Base-by-base conservation (phyloP, 2,888 invertebrate species). In the Cryptosula pallasiana region DNA sequence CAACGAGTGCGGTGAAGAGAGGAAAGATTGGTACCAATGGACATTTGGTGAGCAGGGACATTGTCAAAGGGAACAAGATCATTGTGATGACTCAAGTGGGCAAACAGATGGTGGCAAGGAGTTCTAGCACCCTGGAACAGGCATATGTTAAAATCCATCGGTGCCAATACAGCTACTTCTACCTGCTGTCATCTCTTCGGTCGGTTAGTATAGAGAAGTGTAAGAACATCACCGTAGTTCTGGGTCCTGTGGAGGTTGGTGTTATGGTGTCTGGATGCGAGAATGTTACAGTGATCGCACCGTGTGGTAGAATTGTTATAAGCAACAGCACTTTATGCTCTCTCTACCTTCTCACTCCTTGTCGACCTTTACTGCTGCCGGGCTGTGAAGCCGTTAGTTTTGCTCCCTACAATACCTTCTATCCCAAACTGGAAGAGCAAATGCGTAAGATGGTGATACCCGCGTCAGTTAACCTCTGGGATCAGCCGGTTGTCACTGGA, bases 361-460 rank as follows among this genome's bases (percentile, higher is more conserved):
- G 80, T 72, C 80, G 82, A 9, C 86, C 86, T 0, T 76, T 86
- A 34, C 73, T 86, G 20, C 79, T 84, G 55, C 81, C 83, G 45
- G 81, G 82, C 35, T 85, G 84, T 76, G 81, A 82, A 72, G 76
- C 78, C 23, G 75, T 86, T 20, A 75, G 79, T 32, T 77, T 86
- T 73, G 85, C 84, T 1, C 86, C 86, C 0, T 85, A 83, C 77
- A 82, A 85, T 77, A 84, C 86, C 1, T 81, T 77, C 77, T 86
- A 86, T 75, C 80, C 82, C 0, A 78, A 78, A 71, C 79, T 86
- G 55, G 83, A 84, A 73, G 81, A 83, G 25, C 86, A 86, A 73
- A 81, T 86, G 83, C 74, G 75, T 1, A 76, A 76, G 58, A 23
- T 36, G 25, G 78, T 78, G 20, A 84, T 84, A 13, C 78, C 86